These are phyloP conservation scores for Aphidius ervi DNA, from an alignment of 1,140 invertebrate species.

Conservation along the genomic window DNA sequence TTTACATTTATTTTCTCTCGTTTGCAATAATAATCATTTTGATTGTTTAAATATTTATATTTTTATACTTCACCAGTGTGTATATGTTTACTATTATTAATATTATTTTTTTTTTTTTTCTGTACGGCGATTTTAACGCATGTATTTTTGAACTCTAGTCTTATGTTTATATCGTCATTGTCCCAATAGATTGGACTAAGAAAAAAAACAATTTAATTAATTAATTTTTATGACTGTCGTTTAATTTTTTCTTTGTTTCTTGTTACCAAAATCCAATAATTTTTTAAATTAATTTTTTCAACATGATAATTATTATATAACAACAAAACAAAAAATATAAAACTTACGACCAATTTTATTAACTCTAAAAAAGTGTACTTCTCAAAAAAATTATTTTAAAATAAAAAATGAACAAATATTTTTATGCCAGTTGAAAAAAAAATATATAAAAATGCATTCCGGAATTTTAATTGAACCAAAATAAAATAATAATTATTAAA, in stretches of 20 bases:
- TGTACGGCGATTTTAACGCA: conserved; percentile 41
- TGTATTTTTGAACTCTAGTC: conserved; percentile 54
- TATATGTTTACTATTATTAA: neutral
- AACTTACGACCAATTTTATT: too few relatives aligned
- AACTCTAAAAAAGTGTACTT: neutral
- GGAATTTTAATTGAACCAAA: neutral
- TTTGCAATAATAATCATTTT: conserved; percentile 31
- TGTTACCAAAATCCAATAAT: neutral
- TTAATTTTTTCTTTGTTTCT: neutral
- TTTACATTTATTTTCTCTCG: conserved; percentile 23
- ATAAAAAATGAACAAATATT: conserved; percentile 8
- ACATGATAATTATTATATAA: too few relatives aligned
- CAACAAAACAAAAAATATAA: too few relatives aligned
- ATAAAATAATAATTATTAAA: neutral
- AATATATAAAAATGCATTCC: neutral
- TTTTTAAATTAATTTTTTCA: neutral
- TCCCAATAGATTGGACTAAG: conserved; percentile 18
- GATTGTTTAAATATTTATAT: conserved; percentile 50
- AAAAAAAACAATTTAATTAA: too few relatives aligned
- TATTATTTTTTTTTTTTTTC: conserved; percentile 30
- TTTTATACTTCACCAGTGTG: conserved; percentile 41
- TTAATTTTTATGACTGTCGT: conserved; percentile 20
- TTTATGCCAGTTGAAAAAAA: neutral
- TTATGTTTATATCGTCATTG: conserved; percentile 44
- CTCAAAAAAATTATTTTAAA: neutral